Percentiles rank a stretch among this genome's conserved stretches.
Evolutionary conservation across 2,797 vertebrate genomes (phyloP).

Genomic region (Serranus cabrilla): DNA sequence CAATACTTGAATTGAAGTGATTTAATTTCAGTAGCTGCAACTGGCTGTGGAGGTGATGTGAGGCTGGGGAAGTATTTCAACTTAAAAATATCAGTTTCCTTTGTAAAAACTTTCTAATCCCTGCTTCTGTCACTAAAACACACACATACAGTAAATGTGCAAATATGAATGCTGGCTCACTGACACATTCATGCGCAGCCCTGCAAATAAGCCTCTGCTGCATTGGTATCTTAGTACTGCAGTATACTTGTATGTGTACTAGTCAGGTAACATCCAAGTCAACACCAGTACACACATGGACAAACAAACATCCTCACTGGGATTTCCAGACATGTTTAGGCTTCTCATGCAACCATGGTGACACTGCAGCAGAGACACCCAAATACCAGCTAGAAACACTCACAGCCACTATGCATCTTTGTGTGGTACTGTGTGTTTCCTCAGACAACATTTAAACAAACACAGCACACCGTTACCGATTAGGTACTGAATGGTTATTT

Average conservation of each 20-base stretch:
- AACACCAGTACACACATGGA: constrained; percentile 7
- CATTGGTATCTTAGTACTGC: background rate
- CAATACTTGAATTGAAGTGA: background rate
- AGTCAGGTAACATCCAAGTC: background rate
- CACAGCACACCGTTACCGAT: background rate
- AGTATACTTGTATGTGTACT: background rate
- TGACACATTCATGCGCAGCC: background rate
- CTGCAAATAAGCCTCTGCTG: background rate
- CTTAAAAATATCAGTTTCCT: background rate
- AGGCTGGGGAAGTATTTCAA: background rate
- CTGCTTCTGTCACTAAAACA: constrained; percentile 5
- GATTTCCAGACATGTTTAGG: constrained; percentile 51
- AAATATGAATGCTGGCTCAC: constrained; percentile 5
- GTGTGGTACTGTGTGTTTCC: constrained; percentile 1
- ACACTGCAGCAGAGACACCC: constrained; percentile 24
- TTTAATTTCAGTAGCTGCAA: background rate
- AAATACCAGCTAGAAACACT: constrained; percentile 41
- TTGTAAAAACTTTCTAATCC: background rate
- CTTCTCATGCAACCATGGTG: constrained; percentile 52
- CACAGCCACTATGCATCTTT: constrained; percentile 15
- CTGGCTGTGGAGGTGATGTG: background rate
- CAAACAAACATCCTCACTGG: constrained; percentile 33
- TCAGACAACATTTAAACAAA: constrained; percentile 5
- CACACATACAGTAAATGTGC: background rate
- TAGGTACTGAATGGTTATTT: background rate